phyloP scores from a whole-genome alignment of 2,888 invertebrate species.

The Amblyteles armatorius region DNA sequence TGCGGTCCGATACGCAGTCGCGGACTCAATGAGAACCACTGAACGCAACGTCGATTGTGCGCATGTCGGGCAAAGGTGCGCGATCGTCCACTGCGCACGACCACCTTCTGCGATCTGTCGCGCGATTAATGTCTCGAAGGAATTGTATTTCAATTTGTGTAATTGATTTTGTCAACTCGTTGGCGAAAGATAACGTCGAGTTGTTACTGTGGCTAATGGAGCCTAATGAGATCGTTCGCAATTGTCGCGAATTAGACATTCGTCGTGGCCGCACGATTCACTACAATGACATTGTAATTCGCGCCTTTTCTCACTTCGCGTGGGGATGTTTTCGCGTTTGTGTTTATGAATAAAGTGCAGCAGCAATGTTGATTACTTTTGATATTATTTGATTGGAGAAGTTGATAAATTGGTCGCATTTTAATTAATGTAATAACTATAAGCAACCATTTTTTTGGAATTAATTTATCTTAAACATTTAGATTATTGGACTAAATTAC shows the following conservation, averaged over 20 bases:
- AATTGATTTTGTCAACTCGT: conserved; percentile 5
- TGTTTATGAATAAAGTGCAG: not conserved
- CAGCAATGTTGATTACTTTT: not conserved
- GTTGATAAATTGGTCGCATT: no score
- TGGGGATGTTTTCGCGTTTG: not conserved
- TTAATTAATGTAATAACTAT: not conserved
- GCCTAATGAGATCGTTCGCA: conserved; percentile 1
- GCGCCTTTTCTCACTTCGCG: not conserved
- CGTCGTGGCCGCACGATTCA: not conserved
- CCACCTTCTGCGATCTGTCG: not conserved
- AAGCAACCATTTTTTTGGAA: no score
- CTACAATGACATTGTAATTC: not conserved
- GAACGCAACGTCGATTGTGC: conserved; percentile 36
- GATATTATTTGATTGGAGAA: not conserved
- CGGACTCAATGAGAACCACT: conserved; percentile 29
- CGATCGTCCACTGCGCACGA: conserved; percentile 23
- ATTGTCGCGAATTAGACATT: not conserved
- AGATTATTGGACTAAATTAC: not conserved
- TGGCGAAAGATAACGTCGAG: not conserved
- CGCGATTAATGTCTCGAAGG: not conserved
- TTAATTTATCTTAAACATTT: not conserved
- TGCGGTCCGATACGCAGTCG: not conserved
- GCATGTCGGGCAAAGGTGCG: conserved; percentile 30
- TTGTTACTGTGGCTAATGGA: not conserved
- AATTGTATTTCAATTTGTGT: conserved; percentile 7